phyloP scores from a whole-genome alignment of 1,140 invertebrate species.

The Venturia canescens region DNA sequence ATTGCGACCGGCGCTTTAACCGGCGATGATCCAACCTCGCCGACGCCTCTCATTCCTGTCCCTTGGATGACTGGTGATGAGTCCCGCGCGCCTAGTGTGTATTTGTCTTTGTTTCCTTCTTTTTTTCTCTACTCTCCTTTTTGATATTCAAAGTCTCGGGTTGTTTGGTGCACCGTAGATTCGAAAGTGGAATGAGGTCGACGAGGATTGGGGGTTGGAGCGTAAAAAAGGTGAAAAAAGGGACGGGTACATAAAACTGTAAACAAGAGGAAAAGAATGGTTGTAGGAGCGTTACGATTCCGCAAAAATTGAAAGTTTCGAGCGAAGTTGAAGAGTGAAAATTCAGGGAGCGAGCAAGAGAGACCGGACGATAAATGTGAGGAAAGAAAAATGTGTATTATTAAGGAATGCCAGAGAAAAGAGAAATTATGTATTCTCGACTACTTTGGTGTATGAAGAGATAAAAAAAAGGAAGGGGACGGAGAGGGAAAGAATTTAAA shows the following conservation, averaged over 20 bases:
- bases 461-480: not conserved
- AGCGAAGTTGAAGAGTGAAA: not conserved
- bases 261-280: not conserved
- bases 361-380: no score
- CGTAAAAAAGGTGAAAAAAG: not conserved
- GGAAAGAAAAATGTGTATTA: no score
- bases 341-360: no score
- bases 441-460: not conserved
- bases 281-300: not conserved
- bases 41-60: conserved; percentile 50
- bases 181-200: conserved; percentile 19
- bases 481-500: conserved; percentile 21
- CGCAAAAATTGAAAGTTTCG: not conserved
- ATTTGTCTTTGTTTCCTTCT: conserved; percentile 8
- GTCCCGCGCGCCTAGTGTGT: conserved; percentile 9
- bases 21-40: conserved; percentile 51
- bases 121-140: not conserved
- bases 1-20: conserved; percentile 50
- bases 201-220: not conserved
- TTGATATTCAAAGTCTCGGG: not conserved
- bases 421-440: not conserved
- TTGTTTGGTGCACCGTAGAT: not conserved
- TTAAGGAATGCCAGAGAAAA: not conserved
- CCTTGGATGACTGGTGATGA: conserved; percentile 47
- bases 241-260: not conserved